A percentile compares a stretch with the other conserved stretches of the same genome.
Evolutionary conservation across 2,113 vertebrate species (phyloP).

Genomic region (Romanogobio albipinnatus): DNA sequence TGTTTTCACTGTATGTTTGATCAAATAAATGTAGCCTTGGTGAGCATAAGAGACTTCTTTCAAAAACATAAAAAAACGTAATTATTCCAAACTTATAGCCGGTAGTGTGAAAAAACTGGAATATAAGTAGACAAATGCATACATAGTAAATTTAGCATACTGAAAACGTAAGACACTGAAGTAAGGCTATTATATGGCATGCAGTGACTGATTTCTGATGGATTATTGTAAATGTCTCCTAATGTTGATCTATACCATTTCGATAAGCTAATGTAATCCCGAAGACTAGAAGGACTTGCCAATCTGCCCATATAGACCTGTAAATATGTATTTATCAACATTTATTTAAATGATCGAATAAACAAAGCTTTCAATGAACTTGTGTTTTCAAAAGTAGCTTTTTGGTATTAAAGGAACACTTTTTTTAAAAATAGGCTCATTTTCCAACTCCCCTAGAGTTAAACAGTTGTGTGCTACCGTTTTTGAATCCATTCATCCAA

Average conservation of each 20-base stretch:
- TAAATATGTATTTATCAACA: slow-evolving; percentile 60
- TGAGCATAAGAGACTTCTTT: too few species aligned
- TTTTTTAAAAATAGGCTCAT: too few species aligned
- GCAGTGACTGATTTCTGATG: not conserved
- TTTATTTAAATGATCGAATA: slow-evolving; percentile 80
- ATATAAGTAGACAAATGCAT: not conserved
- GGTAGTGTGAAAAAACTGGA: not conserved
- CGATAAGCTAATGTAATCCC: not conserved
- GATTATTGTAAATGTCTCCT: not conserved
- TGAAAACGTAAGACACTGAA: not conserved
- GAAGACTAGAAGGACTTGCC: not conserved
- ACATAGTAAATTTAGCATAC: not conserved
- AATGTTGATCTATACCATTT: not conserved
- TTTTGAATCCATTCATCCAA: too few species aligned
- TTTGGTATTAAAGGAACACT: not conserved
- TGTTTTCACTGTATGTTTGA: too few species aligned
- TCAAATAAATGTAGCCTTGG: too few species aligned
- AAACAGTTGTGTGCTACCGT: too few species aligned
- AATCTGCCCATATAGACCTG: not conserved
- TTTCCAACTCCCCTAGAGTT: too few species aligned
- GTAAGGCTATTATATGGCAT: not conserved
- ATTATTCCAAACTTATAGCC: not conserved
- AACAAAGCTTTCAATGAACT: slow-evolving; percentile 69
- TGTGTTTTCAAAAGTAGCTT: not conserved
- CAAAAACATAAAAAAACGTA: not conserved